Conservation (phyloP, 2,113 vertebrate species). For the Phrynosoma platyrhinos region DNA sequence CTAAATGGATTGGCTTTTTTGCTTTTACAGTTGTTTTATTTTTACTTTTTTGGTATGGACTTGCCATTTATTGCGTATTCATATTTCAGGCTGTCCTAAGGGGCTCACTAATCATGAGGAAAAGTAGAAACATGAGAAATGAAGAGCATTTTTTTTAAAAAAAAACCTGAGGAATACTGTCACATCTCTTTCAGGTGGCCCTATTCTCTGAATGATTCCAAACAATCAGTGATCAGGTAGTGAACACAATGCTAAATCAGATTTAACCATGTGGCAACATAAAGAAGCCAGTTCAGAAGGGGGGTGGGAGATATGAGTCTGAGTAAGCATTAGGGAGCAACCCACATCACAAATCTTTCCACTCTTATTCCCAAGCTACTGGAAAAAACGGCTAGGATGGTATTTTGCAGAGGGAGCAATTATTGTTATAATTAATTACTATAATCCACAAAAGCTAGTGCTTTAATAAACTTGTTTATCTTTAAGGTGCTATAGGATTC, state of each 20-base stretch:
- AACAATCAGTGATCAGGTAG: neutral
- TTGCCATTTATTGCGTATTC: neutral
- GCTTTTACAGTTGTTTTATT: neutral
- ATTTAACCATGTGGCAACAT: neutral
- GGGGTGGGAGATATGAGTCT: neutral
- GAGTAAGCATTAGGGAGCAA: neutral
- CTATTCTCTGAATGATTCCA: no score
- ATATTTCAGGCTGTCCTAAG: neutral
- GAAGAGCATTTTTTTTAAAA: neutral
- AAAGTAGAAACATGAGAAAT: neutral
- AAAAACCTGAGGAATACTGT: neutral
- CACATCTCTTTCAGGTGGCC: neutral
- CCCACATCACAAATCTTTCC: neutral
- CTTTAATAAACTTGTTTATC: neutral
- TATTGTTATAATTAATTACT: neutral
- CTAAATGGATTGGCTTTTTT: neutral
- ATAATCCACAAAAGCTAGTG: neutral
- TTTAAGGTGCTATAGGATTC: neutral
- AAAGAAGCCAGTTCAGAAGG: neutral
- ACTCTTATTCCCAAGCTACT: neutral
- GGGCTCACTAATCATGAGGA: neutral
- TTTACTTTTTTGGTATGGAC: neutral
- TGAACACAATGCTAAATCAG: neutral
- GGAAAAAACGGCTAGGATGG: neutral
- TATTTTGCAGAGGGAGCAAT: neutral